A percentile compares a stretch with the other conserved stretches of the same genome.
phyloP scores from a whole-genome alignment of 2,797 vertebrate genomes.

The Coracias cyanogaster region DNA sequence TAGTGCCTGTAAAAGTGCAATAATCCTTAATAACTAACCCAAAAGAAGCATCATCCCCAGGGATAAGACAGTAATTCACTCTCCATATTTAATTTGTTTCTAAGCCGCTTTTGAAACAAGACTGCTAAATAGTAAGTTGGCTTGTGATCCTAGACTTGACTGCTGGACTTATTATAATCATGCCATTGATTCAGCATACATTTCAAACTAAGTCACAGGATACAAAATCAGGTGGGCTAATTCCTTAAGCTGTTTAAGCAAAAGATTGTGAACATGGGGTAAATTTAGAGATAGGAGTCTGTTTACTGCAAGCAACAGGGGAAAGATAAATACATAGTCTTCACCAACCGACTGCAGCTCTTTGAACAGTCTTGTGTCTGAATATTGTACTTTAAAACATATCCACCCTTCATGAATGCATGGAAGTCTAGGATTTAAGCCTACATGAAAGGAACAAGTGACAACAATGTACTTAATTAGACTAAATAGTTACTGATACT shows the following conservation, averaged over 20 bases:
- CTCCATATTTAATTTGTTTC: slow-evolving; percentile 69
- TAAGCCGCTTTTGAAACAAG: slow-evolving; percentile 69
- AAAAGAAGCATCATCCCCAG: slow-evolving; percentile 61
- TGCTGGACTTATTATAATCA: slow-evolving; percentile 53
- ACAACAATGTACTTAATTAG: slow-evolving; percentile 22
- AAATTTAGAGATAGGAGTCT: slow-evolving; percentile 54
- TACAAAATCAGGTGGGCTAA: slow-evolving; percentile 46
- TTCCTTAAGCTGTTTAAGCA: slow-evolving; percentile 55
- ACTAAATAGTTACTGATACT: background rate
- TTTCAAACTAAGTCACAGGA: slow-evolving; percentile 57
- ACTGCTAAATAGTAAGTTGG: slow-evolving; percentile 58
- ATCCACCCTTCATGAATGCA: slow-evolving; percentile 27
- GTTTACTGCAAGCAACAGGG: slow-evolving; percentile 4
- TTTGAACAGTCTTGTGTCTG: slow-evolving; percentile 37
- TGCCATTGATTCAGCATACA: slow-evolving; percentile 38
- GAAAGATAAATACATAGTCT: slow-evolving; percentile 8
- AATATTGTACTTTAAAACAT: slow-evolving; percentile 49
- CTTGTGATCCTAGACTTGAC: slow-evolving; percentile 64
- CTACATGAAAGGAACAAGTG: slow-evolving; percentile 41
- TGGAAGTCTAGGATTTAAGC: slow-evolving; percentile 47
- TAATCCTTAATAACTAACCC: slow-evolving; percentile 66
- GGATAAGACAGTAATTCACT: slow-evolving; percentile 61
- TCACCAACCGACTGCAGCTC: slow-evolving; percentile 12
- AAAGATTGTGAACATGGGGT: background rate
- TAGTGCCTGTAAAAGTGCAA: slow-evolving; percentile 71